These are phyloP conservation scores for Aphyosemion australe DNA, from an alignment of 2,113 vertebrate species.

Conservation along the genomic window DNA sequence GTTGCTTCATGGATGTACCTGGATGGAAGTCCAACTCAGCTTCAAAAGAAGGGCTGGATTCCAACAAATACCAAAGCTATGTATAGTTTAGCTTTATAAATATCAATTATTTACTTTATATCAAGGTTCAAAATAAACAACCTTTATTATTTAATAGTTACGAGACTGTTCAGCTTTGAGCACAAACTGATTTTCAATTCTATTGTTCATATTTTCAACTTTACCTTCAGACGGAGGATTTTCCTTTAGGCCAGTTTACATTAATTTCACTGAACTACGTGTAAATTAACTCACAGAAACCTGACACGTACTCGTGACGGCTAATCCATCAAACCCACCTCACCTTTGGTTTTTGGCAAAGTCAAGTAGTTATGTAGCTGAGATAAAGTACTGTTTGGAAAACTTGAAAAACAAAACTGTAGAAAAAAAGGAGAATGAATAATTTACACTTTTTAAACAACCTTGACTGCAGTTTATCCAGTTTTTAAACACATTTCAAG, in stretches of 20 bases:
- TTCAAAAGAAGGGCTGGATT: no score
- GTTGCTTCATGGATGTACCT: no score
- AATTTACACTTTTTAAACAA: background rate
- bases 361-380: constrained; percentile 25
- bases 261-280: constrained; percentile 15
- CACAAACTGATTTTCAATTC: constrained; percentile 16
- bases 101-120: no score
- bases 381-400: constrained; percentile 1
- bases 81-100: no score
- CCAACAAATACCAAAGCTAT: no score
- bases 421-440: background rate
- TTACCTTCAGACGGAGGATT: constrained; percentile 23
- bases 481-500: no score
- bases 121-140: no score
- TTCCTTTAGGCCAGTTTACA: constrained; percentile 28
- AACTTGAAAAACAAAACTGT: background rate
- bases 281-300: constrained; percentile 36
- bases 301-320: constrained; percentile 11
- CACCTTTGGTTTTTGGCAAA: constrained; percentile 44
- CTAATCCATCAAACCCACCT: constrained; percentile 41
- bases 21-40: no score
- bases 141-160: background rate
- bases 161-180: constrained; percentile 14
- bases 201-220: constrained; percentile 10
- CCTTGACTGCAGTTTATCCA: background rate